A percentile compares a stretch with the other conserved stretches of the same genome.
phyloP scores from a whole-genome alignment of 1,140 invertebrate species.

The Drosophila sproati region DNA sequence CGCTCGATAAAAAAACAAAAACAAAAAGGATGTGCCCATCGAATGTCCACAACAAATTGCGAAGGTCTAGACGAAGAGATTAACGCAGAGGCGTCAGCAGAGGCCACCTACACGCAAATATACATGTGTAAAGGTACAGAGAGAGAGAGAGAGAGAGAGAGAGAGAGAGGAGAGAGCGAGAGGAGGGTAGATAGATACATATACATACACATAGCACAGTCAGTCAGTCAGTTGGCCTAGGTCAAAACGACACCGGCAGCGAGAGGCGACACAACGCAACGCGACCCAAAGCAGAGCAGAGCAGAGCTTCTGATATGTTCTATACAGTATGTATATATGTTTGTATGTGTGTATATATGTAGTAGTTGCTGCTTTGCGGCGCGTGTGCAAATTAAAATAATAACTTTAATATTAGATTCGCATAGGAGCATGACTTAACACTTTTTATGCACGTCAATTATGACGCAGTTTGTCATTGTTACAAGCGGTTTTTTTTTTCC shows the following conservation, averaged over 20 bases:
- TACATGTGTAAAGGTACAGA: not conserved
- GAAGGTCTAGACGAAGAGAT: constrained; percentile 68
- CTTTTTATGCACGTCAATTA: constrained; percentile 23
- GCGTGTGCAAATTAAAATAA: constrained; percentile 60
- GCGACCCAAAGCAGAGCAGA: constrained; percentile 1
- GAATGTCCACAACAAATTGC: constrained; percentile 44
- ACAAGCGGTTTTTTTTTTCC: not conserved
- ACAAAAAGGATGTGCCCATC: constrained; percentile 9
- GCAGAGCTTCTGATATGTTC: constrained; percentile 18
- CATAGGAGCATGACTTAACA: constrained; percentile 34
- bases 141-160: not conserved
- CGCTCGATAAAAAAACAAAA: not conserved
- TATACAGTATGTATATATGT: constrained; percentile 13
- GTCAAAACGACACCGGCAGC: constrained; percentile 61
- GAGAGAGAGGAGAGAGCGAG: constrained; percentile 4
- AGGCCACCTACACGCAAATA: constrained; percentile 33
- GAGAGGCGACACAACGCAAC: constrained; percentile 5
- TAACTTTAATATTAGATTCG: constrained; percentile 16
- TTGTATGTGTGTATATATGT: not conserved
- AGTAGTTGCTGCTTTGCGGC: constrained; percentile 1
- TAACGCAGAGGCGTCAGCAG: constrained; percentile 36
- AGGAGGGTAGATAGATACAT: constrained; percentile 14
- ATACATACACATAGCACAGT: not conserved
- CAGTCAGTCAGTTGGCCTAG: constrained; percentile 66
- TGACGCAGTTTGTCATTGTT: constrained; percentile 49